A percentile compares a stretch with the other conserved stretches of the same genome.
These are phyloP conservation scores for Chitala chitala DNA, from an alignment of 2,113 vertebrate genomes.

Conservation along the genomic window DNA sequence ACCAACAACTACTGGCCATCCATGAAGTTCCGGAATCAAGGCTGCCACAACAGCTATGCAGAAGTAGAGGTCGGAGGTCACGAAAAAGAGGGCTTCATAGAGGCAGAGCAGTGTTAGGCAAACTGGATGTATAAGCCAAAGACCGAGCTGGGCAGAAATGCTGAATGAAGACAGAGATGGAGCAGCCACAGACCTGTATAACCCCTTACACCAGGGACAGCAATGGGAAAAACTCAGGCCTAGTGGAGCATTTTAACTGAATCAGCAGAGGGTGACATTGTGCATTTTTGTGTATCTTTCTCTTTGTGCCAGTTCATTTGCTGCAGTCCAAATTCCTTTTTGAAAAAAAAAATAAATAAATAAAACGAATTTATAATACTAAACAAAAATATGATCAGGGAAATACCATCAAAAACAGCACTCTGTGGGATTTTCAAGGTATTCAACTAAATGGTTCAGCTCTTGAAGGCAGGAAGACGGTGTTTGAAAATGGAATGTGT, in stretches of 20 bases:
- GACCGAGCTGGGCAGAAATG: conserved; percentile 2
- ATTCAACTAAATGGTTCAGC: conserved; percentile 21
- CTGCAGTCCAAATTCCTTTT: conserved; percentile 20
- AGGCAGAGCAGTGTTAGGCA: conserved; percentile 84
- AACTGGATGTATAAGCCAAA: conserved; percentile 1
- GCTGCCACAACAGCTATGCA: conserved; percentile 68
- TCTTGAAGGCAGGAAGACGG: conserved; percentile 21
- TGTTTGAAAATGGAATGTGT: conserved; percentile 41
- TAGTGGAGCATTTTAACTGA: conserved; percentile 16
- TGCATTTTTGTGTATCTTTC: conserved; percentile 37
- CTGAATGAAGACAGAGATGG: not conserved
- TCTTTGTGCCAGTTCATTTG: conserved; percentile 37
- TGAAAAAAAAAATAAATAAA: conserved; percentile 23
- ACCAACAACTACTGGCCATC: conserved; percentile 83
- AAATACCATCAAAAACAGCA: not conserved
- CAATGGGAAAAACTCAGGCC: not conserved
- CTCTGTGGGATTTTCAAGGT: conserved; percentile 27
- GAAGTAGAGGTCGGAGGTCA: conserved; percentile 81
- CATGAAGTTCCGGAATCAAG: conserved; percentile 85
- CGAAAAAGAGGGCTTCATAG: conserved; percentile 87
- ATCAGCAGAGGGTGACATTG: conserved; percentile 28
- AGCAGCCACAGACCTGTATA: not conserved
- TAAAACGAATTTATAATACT: conserved; percentile 24
- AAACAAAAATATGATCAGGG: conserved; percentile 14
- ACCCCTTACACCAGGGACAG: not conserved